phyloP scores from a whole-genome alignment of 1,140 invertebrate genomes.

The Drosophila erecta region DNA sequence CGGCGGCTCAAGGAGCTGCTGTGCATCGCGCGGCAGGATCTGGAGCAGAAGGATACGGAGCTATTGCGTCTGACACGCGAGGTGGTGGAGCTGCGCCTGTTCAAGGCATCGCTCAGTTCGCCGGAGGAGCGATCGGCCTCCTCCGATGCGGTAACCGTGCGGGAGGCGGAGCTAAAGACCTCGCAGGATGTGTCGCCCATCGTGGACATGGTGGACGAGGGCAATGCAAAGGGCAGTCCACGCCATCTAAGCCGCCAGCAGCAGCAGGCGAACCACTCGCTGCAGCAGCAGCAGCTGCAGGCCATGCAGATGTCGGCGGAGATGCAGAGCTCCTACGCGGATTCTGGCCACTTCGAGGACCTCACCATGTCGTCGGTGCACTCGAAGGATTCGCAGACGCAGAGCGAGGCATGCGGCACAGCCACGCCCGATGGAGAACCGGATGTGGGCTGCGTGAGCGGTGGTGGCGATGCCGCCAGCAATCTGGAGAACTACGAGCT shows the following conservation, averaged over 20 bases:
- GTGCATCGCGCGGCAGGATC: slow-evolving; percentile 89
- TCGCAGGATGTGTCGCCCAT: slow-evolving; percentile 85
- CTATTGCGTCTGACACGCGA: slow-evolving; percentile 92
- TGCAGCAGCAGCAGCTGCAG: slow-evolving; percentile 56
- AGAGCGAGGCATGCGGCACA: slow-evolving; percentile 86
- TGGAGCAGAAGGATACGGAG: slow-evolving; percentile 92
- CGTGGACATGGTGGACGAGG: slow-evolving; percentile 84
- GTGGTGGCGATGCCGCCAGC: slow-evolving; percentile 19
- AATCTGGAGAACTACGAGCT: slow-evolving; percentile 85
- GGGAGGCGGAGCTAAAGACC: slow-evolving; percentile 87
- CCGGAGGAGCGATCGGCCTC: slow-evolving; percentile 90
- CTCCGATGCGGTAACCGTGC: slow-evolving; percentile 90
- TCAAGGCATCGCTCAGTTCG: slow-evolving; percentile 90
- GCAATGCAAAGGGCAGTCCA: slow-evolving; percentile 84
- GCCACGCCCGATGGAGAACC: slow-evolving; percentile 67
- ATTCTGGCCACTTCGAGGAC: slow-evolving; percentile 94
- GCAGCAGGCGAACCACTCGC: slow-evolving; percentile 35
- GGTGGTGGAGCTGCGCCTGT: slow-evolving; percentile 91
- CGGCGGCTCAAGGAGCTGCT: slow-evolving; percentile 89
- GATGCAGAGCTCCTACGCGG: slow-evolving; percentile 90
- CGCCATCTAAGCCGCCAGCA: slow-evolving; percentile 73
- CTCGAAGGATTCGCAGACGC: slow-evolving; percentile 89
- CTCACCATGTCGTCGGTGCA: slow-evolving; percentile 89
- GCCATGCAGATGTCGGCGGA: slow-evolving; percentile 84
- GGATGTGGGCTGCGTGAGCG: slow-evolving; percentile 20